Conservation (phyloP, 2,113 vertebrate genomes). For the Odocoileus virginianus region DNA sequence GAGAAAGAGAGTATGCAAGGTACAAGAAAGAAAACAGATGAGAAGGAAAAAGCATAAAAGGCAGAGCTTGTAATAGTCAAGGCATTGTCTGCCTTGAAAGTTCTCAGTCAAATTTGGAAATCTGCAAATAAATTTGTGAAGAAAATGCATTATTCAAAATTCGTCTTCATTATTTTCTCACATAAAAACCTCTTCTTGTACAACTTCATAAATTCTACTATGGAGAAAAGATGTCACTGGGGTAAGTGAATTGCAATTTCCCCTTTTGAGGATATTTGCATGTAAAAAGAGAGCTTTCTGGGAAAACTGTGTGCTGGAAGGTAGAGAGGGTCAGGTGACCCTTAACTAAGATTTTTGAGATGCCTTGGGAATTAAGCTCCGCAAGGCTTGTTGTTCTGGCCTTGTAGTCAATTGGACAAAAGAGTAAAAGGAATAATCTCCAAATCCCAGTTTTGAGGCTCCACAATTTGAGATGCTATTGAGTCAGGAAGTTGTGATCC, state of each 20-base stretch:
- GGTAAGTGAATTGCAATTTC: neutral
- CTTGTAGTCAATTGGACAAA: neutral
- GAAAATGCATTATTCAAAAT: neutral
- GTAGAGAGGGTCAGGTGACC: accelerated
- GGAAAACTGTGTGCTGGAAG: neutral
- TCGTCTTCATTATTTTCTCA: neutral
- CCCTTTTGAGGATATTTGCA: neutral
- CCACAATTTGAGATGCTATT: neutral
- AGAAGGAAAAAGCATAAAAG: neutral
- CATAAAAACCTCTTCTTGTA: neutral
- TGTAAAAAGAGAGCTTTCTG: neutral
- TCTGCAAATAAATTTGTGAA: neutral
- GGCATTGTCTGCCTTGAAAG: neutral
- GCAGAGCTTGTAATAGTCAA: neutral
- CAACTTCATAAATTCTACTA: neutral
- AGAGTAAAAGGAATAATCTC: neutral
- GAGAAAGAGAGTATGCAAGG: neutral
- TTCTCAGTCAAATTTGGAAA: neutral
- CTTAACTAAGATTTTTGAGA: neutral
- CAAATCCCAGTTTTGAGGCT: neutral
- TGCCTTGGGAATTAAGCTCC: neutral
- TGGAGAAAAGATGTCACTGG: neutral
- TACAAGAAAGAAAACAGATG: neutral
- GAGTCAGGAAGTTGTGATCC: neutral
- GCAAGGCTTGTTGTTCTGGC: neutral